Evolutionary conservation across 2,797 vertebrate species (phyloP), one percentile per base, ranked within the genome.

Genomic region (Molothrus aeneus): DNA sequence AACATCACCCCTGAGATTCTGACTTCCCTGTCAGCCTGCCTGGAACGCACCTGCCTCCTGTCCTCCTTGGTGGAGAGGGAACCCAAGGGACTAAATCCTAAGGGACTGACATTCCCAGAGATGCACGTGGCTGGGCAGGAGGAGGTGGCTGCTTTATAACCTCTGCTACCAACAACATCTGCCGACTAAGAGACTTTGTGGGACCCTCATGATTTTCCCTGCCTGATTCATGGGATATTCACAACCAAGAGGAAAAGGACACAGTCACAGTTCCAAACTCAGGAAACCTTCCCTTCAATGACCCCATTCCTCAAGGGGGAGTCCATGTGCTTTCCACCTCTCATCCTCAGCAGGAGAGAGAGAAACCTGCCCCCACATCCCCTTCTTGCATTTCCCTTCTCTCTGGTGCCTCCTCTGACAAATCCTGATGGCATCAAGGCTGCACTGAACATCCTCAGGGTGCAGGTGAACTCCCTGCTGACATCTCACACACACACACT

Each of bases 11-110:
- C 24, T 6, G 29, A 61, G 45, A 17, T 34, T 54, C 1, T 2
- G 3, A 47, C 47, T 77, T 69, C 34, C 42, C 16, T 0, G 1
- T 63, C 31, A 25, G 0, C 0, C 48, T 68, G 54, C 36, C 51
- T 54, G 74, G 29, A 54, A 79, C 47, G 26, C 24, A 79, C 47
- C 38, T 50, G 70, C 59, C 36, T 68, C 50, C n/a, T 15, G 17
- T 61, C 29, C 42, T 75, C 11, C n/a, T 60, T 7, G 1, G 0
- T 2, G 34, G 25, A 79, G 22, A 53, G 42, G 53, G 42, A 64
- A 75, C 25, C 22, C 11, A 4, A 59, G 32, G 40, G 61, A 77
- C 26, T 51, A 29, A 26, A 15, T 22, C 22, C 48, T 40, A 10
- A n/a, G 16, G 15, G 24, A 61, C 16, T 54, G 17, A 14, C 3